phyloP scores from a whole-genome alignment of 2,797 vertebrate species.

The Tokudaia tokunoshimensis region DNA sequence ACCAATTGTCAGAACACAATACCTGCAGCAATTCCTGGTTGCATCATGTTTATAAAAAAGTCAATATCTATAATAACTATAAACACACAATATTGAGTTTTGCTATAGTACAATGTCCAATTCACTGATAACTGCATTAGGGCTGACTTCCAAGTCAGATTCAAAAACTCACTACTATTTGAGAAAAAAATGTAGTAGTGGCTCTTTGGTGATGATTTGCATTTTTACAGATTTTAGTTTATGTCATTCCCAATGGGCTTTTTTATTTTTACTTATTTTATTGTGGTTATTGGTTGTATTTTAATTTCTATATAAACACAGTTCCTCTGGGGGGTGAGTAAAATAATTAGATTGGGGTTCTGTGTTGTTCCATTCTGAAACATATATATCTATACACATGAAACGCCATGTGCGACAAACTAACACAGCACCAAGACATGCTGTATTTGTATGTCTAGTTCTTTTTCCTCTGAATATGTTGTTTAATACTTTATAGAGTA shows the following conservation, averaged over 20 bases:
- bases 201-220: slow-evolving; percentile 55
- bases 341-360: slow-evolving; percentile 26
- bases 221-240: slow-evolving; percentile 68
- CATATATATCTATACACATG: background rate
- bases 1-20: slow-evolving; percentile 60
- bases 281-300: background rate
- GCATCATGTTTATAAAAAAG: slow-evolving; percentile 70
- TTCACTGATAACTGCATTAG: slow-evolving; percentile 56
- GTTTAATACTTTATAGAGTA: background rate
- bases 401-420: background rate
- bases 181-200: slow-evolving; percentile 34
- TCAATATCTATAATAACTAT: slow-evolving; percentile 73
- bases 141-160: slow-evolving; percentile 60
- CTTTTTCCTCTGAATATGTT: background rate
- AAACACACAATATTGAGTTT: slow-evolving; percentile 72
- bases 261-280: background rate
- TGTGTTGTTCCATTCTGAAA: background rate
- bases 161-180: slow-evolving; percentile 38
- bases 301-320: slow-evolving; percentile 57
- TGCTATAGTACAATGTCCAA: slow-evolving; percentile 65
- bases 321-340: background rate
- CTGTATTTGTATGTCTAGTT: background rate
- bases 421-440: background rate
- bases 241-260: slow-evolving; percentile 33
- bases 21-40: slow-evolving; percentile 60